Conservation (phyloP, 2,113 vertebrate genomes). For the Numida meleagris region DNA sequence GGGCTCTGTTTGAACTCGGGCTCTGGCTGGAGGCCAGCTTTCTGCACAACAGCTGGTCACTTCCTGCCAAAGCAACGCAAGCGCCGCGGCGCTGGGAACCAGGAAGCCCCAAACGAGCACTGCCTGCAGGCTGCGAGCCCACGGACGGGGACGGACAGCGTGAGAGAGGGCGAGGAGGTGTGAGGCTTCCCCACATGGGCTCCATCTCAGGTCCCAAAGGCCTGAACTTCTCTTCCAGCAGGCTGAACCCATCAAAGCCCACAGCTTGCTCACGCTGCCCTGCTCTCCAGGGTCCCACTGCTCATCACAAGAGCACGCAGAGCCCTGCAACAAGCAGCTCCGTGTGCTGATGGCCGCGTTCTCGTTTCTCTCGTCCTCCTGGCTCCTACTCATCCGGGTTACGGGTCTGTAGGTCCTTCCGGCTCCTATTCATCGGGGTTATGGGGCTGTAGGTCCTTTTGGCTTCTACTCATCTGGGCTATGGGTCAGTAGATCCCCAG, state of each 20-base stretch:
- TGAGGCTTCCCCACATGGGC: not conserved
- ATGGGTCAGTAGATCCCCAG: not conserved
- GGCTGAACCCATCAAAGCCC: not conserved
- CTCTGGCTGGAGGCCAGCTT: not conserved
- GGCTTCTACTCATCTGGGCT: too few species aligned
- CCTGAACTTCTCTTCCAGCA: not conserved
- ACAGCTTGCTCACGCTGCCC: too few species aligned
- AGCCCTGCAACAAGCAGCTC: not conserved
- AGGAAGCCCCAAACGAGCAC: not conserved
- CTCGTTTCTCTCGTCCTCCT: not conserved
- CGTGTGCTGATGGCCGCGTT: not conserved
- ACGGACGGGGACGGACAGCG: rapidly evolving
- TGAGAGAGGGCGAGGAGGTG: rapidly evolving
- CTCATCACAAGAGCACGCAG: not conserved
- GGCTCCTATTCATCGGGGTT: too few species aligned
- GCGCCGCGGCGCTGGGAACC: not conserved
- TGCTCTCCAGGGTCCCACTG: not conserved
- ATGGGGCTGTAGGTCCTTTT: too few species aligned
- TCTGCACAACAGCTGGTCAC: slow-evolving; percentile 51
- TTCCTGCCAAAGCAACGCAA: not conserved
- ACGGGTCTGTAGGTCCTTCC: not conserved
- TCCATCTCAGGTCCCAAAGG: not conserved
- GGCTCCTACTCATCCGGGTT: not conserved
- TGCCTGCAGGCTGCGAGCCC: rapidly evolving
- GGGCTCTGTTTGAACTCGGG: slow-evolving; percentile 53